These are phyloP conservation scores for Orchestia grillus DNA, from an alignment of 1,140 invertebrate genomes.

Conservation along the genomic window DNA sequence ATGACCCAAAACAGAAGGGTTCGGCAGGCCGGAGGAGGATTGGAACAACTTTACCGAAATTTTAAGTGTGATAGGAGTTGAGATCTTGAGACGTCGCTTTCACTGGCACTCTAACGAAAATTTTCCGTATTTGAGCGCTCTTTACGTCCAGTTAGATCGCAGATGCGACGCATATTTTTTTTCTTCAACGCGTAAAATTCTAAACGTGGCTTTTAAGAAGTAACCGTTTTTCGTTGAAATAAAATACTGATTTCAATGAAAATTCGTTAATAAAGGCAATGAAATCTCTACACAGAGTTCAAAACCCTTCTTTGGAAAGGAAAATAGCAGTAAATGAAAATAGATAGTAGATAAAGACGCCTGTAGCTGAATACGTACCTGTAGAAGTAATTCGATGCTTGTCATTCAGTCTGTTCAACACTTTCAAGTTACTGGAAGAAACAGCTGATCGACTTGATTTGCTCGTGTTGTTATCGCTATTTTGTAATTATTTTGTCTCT, in stretches of 20 bases:
- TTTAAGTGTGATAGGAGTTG: not conserved
- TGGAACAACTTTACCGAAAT: not conserved
- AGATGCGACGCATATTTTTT: too few relatives aligned
- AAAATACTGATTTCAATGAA: too few relatives aligned
- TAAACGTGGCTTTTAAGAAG: too few relatives aligned
- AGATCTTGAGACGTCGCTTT: too few relatives aligned
- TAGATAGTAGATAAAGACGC: too few relatives aligned
- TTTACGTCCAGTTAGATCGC: too few relatives aligned
- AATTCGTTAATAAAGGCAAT: not conserved
- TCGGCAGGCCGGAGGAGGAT: not conserved
- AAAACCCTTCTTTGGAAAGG: not conserved
- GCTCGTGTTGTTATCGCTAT: not conserved
- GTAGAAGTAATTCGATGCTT: not conserved
- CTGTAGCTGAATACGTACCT: not conserved
- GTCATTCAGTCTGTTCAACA: not conserved
- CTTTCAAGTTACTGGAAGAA: not conserved
- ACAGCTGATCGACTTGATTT: not conserved
- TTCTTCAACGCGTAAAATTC: too few relatives aligned
- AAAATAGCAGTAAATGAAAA: not conserved
- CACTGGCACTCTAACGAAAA: too few relatives aligned
- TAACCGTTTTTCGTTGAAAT: too few relatives aligned
- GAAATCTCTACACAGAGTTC: not conserved
- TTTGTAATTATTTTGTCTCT: not conserved
- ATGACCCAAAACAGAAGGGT: not conserved
- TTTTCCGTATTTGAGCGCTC: too few relatives aligned